Evolutionary conservation across 2,888 invertebrate genomes (phyloP), one percentile per base, ranked within the genome.

Genomic region (Tipula helvola): DNA sequence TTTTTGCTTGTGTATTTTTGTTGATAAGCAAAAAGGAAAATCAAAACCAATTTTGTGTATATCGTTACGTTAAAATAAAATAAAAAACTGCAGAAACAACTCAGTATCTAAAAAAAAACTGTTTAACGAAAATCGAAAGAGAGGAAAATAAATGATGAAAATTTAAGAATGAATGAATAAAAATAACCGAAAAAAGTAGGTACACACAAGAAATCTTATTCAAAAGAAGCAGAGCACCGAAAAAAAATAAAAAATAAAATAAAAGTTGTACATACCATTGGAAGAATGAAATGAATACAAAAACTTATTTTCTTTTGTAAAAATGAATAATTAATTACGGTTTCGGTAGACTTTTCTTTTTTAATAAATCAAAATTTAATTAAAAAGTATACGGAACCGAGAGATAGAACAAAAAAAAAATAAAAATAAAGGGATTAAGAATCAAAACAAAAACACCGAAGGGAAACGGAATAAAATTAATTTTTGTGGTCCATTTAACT

Each of bases 351-450:
- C 71, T 71, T 71, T 71, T 28, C 71, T 71, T 71, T 71, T 71
- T 71, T 71, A 71, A 71, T 71, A 71, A 71, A 71, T 71, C 71
- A 71, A 71, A 28, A 71, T 71, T 71, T 71, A 71, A 71, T 71
- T 71, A 71, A 71, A 71, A 71, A 57, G 71, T 71, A 71, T 71
- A 71, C 71, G 71, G 71, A 71, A 71, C 71, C 71, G n/a, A 71
- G n/a, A 71, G 71, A 71, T 71, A 71, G 71, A 10, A 71, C 28
- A 28, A 71, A 71, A 5, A 7, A 39, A 39, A 5, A 39, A 39
- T 4, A 39, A 39, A 52, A 52, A 52, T 16, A 71, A 28, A 28
- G 71, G 28, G 28, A 28, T 71, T 28, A 71, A 28, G 28, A 71
- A 28, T 28, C 10, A 71, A 71, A 71, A 28, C 28, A 71, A 71